Evolutionary conservation across 1,140 invertebrate species (phyloP).

Genomic region (Drosophila trapezifrons): DNA sequence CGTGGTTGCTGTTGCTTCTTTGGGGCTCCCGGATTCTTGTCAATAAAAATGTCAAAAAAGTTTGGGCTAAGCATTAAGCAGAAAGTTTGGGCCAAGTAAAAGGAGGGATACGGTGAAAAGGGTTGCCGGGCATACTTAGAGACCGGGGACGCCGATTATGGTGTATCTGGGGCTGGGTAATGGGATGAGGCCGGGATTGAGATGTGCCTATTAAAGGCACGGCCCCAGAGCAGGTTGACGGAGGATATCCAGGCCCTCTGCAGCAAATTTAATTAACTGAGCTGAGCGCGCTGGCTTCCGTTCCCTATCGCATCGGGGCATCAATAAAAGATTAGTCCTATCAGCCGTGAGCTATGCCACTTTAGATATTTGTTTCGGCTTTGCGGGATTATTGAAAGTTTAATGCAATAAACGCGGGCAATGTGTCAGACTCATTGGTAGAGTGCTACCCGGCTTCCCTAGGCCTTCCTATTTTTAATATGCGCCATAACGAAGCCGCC

Average conservation of each 20-base stretch:
- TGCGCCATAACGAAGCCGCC: conserved; percentile 30
- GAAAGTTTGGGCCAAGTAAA: conserved; percentile 37
- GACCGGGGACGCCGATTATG: conserved; percentile 7
- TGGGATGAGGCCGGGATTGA: conserved; percentile 11
- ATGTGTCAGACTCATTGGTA: background rate
- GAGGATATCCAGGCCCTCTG: conserved; percentile 9
- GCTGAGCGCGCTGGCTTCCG: conserved; percentile 55
- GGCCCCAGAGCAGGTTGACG: conserved; percentile 28
- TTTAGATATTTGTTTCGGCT: conserved; percentile 73
- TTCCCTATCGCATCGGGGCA: conserved; percentile 37
- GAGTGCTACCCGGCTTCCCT: conserved; percentile 46
- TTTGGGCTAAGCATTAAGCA: conserved; percentile 75
- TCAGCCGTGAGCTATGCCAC: conserved; percentile 66
- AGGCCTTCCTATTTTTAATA: conserved; percentile 75
- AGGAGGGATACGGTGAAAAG: conserved; percentile 56
- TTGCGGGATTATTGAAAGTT: conserved; percentile 76
- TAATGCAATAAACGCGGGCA: conserved; percentile 78
- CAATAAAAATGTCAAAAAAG: conserved; percentile 82
- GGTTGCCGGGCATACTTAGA: conserved; percentile 50
- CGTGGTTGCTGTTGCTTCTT: conserved; percentile 51
- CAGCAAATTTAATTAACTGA: conserved; percentile 81
- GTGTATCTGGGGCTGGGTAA: conserved; percentile 8
- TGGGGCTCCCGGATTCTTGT: conserved; percentile 61
- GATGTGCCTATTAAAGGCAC: conserved; percentile 52
- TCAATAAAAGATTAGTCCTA: conserved; percentile 82